phyloP scores from a whole-genome alignment of 2,797 vertebrate species.

The Harpagifer antarcticus region DNA sequence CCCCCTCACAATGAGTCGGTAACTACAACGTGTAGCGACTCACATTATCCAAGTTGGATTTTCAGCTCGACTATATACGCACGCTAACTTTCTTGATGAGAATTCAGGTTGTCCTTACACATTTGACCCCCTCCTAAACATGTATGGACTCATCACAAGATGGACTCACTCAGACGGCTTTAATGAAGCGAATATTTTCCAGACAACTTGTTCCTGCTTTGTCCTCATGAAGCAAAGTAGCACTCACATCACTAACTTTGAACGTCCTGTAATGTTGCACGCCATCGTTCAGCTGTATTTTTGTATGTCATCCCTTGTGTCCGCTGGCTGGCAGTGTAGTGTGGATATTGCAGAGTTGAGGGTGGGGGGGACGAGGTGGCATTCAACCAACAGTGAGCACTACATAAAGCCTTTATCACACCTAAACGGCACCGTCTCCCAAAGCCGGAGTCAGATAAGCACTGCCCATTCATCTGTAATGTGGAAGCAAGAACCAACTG shows the following conservation, averaged over 20 bases:
- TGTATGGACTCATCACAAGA: slow-evolving; percentile 32
- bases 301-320: slow-evolving; percentile 33
- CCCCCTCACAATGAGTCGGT: slow-evolving; percentile 34
- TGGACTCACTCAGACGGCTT: slow-evolving; percentile 47
- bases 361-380: slow-evolving; percentile 60
- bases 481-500: slow-evolving; percentile 71
- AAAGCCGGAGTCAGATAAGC: slow-evolving; percentile 80
- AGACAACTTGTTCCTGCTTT: slow-evolving; percentile 52
- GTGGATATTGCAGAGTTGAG: slow-evolving; percentile 61
- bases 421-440: slow-evolving; percentile 80
- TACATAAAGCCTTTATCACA: slow-evolving; percentile 84
- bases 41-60: slow-evolving; percentile 56
- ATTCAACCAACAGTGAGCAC: slow-evolving; percentile 77
- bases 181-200: slow-evolving; percentile 54
- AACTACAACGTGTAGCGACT: slow-evolving; percentile 11
- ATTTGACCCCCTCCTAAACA: slow-evolving; percentile 32
- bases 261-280: slow-evolving; percentile 40
- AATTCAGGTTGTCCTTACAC: slow-evolving; percentile 36
- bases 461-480: slow-evolving; percentile 82
- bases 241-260: slow-evolving; percentile 47
- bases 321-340: slow-evolving; percentile 52
- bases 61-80: slow-evolving; percentile 49
- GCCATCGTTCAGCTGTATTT: slow-evolving; percentile 42
- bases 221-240: slow-evolving; percentile 34
- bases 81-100: slow-evolving; percentile 42